Evolutionary conservation across 2,888 invertebrate species (phyloP), one percentile per base, ranked within the genome.

Genomic region (Elysia crispata): DNA sequence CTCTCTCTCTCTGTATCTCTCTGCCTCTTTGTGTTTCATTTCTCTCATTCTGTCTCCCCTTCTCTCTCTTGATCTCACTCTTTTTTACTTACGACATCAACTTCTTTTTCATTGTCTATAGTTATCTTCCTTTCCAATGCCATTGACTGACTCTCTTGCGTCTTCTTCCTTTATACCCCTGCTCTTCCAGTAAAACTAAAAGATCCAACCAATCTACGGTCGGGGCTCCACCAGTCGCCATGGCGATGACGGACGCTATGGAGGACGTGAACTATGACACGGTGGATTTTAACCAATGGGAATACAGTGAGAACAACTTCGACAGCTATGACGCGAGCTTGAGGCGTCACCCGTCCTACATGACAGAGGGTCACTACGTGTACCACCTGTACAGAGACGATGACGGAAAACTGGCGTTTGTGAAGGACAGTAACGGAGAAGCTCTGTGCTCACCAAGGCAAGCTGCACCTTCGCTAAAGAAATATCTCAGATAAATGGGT

Each of bases 401-500:
- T 1, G 64, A 80, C 18, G 89, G 88, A 6, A 80, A 84, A 23
- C 85, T 89, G 31, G 67, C 69, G 25, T 86, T 86, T 74, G 76
- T 81, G 57, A 84, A 85, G 73, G 86, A 86, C 74, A 64, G 62
- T n/a, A 74, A 83, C 18, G 89, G 89, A 0, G 84, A 86, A 15
- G 85, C 86, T 8, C 76, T 90, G 57, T 85, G 84, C 49, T 89
- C 89, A 0, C 89, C 90, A 0, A 88, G 90, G 90, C 89, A 77
- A 70, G 81, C 67, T n/a, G 11, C 49, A 33, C 15, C n/a, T n/a
- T n/a, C n/a, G n/a, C n/a, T n/a, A n/a, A n/a, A n/a, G n/a, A n/a
- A n/a, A n/a, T n/a, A n/a, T n/a, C n/a, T n/a, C n/a, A n/a, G n/a
- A n/a, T n/a, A n/a, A n/a, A n/a, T n/a, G n/a, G n/a, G n/a, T n/a